Evolutionary conservation across 2,888 invertebrate genomes (phyloP).

Genomic region (Cosmia pyralina): DNA sequence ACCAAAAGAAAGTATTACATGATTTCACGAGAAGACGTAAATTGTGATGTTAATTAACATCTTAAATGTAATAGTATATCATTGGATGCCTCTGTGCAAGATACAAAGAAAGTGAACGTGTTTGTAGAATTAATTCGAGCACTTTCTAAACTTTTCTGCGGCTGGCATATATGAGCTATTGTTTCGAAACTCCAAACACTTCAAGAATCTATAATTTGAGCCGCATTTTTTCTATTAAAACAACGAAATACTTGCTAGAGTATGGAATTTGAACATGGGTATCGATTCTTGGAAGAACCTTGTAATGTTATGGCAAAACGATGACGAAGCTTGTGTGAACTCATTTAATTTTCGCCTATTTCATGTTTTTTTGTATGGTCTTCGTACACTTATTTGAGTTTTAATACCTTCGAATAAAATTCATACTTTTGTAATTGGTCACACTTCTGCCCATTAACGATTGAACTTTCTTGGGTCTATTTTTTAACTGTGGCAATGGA

Average conservation of each 20-base stretch:
- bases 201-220: conserved; percentile 37
- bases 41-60: conserved; percentile 48
- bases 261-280: conserved; percentile 9
- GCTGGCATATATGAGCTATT: conserved; percentile 57
- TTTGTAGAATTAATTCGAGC: conserved; percentile 61
- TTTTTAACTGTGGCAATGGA: too few relatives aligned
- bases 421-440: not conserved
- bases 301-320: conserved; percentile 18
- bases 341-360: not conserved
- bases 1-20: conserved; percentile 38
- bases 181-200: conserved; percentile 47
- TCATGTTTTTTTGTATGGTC: not conserved
- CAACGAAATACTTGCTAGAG: not conserved
- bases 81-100: conserved; percentile 30
- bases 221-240: conserved; percentile 28
- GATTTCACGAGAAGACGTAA: conserved; percentile 35
- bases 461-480: not conserved
- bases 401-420: not conserved
- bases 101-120: conserved; percentile 64
- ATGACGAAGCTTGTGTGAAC: not conserved
- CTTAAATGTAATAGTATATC: conserved; percentile 44
- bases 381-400: not conserved
- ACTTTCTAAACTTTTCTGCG: conserved; percentile 63
- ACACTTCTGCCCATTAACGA: not conserved
- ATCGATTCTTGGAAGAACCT: conserved; percentile 5